Evolutionary conservation across 1,140 invertebrate genomes (phyloP), one percentile per base, ranked within the genome.

Genomic region (Listronotus bonariensis): DNA sequence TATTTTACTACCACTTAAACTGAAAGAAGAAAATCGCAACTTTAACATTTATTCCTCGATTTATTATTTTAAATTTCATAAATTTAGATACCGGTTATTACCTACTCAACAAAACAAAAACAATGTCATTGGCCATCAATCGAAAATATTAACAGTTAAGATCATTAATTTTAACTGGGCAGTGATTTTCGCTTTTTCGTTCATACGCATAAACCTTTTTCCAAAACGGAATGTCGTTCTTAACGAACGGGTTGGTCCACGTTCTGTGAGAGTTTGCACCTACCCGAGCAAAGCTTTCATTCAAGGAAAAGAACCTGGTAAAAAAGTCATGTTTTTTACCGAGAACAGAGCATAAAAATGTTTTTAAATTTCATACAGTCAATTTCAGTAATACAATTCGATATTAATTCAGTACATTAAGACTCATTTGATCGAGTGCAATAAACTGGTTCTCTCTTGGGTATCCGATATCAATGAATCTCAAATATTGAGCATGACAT

Each of bases 341-440:
- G 26, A 26, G 49, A 46, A 45, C 36, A 53, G 15, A 31, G 48
- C 62, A 65, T 60, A 58, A 58, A 58, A 67, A 65, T 70, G 52
- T 57, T 61, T 65, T 65, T 58, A 68, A 70, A 68, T 71, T 71
- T 68, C 60, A 68, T 66, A 66, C 64, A 48, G 59, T 63, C 69
- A 64, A 71, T 71, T 56, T 68, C 67, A 64, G 68, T 71, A 68
- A 71, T 64, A 66, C 59, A 69, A 71, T 69, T 71, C 70, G 65
- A 48, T 63, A 71, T 71, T 71, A 71, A 71, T 49, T 71, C 70
- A 71, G 60, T 64, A 69, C 67, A 71, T 71, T 71, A 71, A 65
- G 67, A 17, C 57, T 71, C 61, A 71, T 71, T 65, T 68, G 46
- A 68, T 56, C 61, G 59, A 43, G 48, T 65, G 51, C 58, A 59